Evolutionary conservation across 2,888 invertebrate species (phyloP).

Genomic region (Bombylius major): DNA sequence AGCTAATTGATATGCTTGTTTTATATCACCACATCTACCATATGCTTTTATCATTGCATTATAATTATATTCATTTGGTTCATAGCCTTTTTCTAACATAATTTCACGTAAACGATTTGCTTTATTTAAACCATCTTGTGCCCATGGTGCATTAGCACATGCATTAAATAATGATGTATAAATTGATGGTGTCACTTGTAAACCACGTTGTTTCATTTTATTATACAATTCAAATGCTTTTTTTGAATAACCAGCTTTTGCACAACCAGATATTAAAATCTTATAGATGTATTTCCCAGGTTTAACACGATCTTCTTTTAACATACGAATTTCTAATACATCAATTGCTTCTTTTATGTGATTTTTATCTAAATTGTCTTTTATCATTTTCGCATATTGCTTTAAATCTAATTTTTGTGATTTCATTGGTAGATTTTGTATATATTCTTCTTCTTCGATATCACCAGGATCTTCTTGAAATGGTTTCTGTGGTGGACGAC

Average conservation of each 20-base stretch:
- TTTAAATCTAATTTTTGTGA: constrained; percentile 44
- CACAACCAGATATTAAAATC: constrained; percentile 71
- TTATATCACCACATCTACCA: constrained; percentile 66
- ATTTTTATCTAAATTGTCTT: constrained; percentile 47
- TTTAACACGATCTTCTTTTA: constrained; percentile 61
- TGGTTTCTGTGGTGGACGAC: not conserved
- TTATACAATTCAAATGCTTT: constrained; percentile 75
- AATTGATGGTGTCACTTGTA: constrained; percentile 55
- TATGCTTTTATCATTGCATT: constrained; percentile 88
- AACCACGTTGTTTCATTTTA: constrained; percentile 63
- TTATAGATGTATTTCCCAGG: constrained; percentile 72
- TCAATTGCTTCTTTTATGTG: constrained; percentile 65
- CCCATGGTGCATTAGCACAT: constrained; percentile 67
- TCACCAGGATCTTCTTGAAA: constrained; percentile 38
- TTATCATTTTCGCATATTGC: constrained; percentile 60
- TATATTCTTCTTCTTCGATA: constrained; percentile 44
- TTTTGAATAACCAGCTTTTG: constrained; percentile 68
- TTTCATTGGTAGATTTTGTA: constrained; percentile 40
- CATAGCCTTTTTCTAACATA: constrained; percentile 54
- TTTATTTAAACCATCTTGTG: constrained; percentile 52
- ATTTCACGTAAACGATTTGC: constrained; percentile 52
- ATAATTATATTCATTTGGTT: constrained; percentile 64
- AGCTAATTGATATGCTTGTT: constrained; percentile 64
- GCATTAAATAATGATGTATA: constrained; percentile 82
- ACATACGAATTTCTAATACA: constrained; percentile 63